Conservation (phyloP, 2,113 vertebrate genomes). For the Sciurus niger region DNA sequence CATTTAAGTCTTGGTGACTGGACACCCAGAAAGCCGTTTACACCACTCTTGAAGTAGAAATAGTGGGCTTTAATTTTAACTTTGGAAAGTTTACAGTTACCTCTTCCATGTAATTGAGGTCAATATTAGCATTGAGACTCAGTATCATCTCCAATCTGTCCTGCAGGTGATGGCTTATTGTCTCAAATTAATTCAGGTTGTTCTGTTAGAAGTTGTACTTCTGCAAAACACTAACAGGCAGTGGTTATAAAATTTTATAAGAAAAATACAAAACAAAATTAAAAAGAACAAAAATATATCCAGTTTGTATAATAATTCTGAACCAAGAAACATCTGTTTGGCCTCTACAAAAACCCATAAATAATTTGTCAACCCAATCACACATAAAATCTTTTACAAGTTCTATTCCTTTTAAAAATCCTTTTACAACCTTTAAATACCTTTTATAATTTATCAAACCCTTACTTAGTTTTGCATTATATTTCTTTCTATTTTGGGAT, state of each 20-base stretch:
- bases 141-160: not conserved
- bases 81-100: not conserved
- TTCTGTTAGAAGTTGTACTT: not conserved
- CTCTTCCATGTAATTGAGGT: not conserved
- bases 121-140: not conserved
- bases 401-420: not conserved
- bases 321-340: not conserved
- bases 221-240: not conserved
- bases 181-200: not conserved
- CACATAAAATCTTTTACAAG: not conserved
- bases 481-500: not conserved
- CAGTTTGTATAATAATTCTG: not conserved
- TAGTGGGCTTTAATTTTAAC: not conserved
- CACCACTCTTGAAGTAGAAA: not conserved
- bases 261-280: not conserved
- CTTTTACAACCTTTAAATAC: not conserved
- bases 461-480: not conserved
- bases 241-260: not conserved
- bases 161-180: not conserved
- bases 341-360: not conserved
- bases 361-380: not conserved
- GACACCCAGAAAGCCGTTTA: not conserved
- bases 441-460: not conserved
- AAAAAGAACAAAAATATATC: not conserved
- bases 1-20: not conserved